phyloP scores from a whole-genome alignment of 2,797 vertebrate species.

The Muscicapa comitata region DNA sequence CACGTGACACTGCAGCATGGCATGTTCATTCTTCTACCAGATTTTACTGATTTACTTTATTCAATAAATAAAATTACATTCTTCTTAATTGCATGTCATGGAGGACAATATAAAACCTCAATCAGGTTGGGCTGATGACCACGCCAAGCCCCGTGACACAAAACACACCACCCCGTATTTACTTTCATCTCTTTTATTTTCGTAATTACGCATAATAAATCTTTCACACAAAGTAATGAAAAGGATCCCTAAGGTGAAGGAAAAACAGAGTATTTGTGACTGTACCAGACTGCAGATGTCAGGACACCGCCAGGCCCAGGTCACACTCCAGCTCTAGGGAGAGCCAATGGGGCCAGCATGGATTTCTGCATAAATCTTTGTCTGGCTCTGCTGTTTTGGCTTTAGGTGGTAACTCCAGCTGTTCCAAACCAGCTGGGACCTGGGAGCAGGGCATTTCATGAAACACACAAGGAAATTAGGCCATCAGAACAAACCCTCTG shows the following conservation, averaged over 20 bases:
- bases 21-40: accelerated
- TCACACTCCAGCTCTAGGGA: neutral
- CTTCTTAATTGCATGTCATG: accelerated
- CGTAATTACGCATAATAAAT: slow-evolving; percentile 31
- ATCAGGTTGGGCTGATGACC: neutral
- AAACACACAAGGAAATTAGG: neutral
- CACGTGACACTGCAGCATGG: accelerated
- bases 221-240: slow-evolving; percentile 47
- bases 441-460: neutral
- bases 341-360: neutral
- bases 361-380: neutral
- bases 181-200: neutral
- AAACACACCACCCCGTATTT: neutral
- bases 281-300: neutral
- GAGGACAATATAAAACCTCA: accelerated
- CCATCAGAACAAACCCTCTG: neutral
- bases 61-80: neutral
- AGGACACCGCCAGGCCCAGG: neutral
- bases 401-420: neutral
- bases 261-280: neutral
- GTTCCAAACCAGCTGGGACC: neutral
- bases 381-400: neutral
- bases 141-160: accelerated
- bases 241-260: slow-evolving; percentile 22
- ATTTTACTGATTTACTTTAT: accelerated